Base-by-base conservation (phyloP, 2,113 vertebrate species). In the Paratilapia polleni region DNA sequence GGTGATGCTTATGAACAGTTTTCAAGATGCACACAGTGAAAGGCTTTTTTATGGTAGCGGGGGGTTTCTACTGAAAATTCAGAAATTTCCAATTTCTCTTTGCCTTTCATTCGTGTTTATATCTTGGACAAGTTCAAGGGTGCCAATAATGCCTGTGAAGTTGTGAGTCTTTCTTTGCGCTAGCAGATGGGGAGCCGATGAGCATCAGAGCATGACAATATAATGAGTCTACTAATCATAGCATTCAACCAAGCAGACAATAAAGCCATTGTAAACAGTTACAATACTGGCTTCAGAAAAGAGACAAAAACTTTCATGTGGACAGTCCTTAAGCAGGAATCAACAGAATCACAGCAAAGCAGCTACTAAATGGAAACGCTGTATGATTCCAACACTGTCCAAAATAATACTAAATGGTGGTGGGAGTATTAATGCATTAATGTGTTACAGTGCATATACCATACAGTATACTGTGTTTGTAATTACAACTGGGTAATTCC, bases 181-280 rank as follows among this genome's bases (percentile, higher is more conserved):
- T 38, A 82, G 87, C 93, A 94, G 92, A 94, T 83, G 89, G 88
- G 66, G 84, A 92, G 85, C 74, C 83, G 88, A 91, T 87, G 87
- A 80, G 91, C 89, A 92, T 60, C 88, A 24, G 88, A 94, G 93
- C 91, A 88, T 90, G 89, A 93, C 93, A 92, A 87, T 92, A 92
- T 92, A 95, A 95, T 93, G 90, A 95, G 87, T 93, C 88, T 88
- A 86, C 87, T 95, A 94, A 95, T 95, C 93, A 87, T 78, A 85
- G 74, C 63, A 75, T 85, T 87, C 87, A 91, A 86, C 80, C 82
- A 47, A 78, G 90, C 88, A 84, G 59, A 85, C 60, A 79, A 81
- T 60, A 11, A 49, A 85, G 80, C 80, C 68, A 84, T 85, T 91
- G 88, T 84, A 82, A 88, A 59, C 75, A 82, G 78, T 85, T 77